Percentiles rank a stretch among this genome's conserved stretches.
Conservation (phyloP, 2,113 vertebrate species). For the Theristicus caerulescens region DNA sequence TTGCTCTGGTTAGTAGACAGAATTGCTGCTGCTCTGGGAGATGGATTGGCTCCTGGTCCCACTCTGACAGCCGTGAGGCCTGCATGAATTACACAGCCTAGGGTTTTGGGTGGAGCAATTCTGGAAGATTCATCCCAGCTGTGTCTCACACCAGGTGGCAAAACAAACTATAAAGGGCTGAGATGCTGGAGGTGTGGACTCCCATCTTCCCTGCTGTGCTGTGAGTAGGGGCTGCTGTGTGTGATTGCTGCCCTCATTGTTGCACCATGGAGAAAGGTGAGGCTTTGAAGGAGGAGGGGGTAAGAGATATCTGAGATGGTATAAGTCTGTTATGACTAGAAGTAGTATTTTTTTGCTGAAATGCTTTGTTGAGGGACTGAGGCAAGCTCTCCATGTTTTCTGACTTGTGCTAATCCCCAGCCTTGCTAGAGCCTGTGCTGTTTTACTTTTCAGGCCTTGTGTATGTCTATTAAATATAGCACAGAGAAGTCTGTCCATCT, state of each 20-base stretch:
- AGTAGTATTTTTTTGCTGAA: neutral
- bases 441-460: neutral
- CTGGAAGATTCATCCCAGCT: neutral
- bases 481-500: neutral
- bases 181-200: rapidly evolving
- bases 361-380: neutral
- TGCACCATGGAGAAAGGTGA: neutral
- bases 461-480: neutral
- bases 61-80: neutral
- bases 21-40: neutral
- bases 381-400: neutral
- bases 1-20: neutral
- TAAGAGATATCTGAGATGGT: neutral
- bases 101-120: neutral
- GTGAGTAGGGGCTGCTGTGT: neutral
- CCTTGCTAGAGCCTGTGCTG: neutral
- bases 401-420: neutral
- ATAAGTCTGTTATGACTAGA: neutral
- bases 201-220: neutral
- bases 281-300: neutral
- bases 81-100: neutral
- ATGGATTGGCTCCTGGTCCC: neutral
- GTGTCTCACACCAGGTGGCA: slow-evolving; percentile 27
- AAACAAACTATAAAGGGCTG: neutral
- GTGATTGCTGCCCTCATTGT: neutral